These are phyloP conservation scores for Zapornia atra DNA, from an alignment of 2,113 vertebrate genomes.

Conservation along the genomic window DNA sequence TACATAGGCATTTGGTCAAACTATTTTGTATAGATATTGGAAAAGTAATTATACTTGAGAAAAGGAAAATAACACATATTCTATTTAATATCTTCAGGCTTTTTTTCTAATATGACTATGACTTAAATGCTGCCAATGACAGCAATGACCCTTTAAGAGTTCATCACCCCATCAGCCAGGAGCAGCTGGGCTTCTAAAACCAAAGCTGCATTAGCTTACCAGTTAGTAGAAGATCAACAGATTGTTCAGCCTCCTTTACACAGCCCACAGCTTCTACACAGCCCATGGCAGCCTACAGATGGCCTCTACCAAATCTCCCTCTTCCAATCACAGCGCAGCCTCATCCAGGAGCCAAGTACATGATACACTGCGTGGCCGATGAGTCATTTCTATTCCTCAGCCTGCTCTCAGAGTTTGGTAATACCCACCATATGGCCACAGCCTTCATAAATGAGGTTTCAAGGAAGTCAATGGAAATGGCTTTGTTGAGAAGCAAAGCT, in stretches of 20 bases:
- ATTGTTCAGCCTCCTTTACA: neutral
- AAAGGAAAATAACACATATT: neutral
- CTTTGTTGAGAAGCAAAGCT: neutral
- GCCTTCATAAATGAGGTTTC: neutral
- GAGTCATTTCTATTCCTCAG: neutral
- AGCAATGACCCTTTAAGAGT: neutral
- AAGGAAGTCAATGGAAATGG: neutral
- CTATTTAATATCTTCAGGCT: neutral
- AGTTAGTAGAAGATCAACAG: neutral
- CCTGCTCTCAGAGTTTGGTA: neutral
- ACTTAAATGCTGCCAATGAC: neutral
- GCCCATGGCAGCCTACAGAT: neutral
- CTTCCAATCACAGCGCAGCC: neutral
- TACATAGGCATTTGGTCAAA: neutral
- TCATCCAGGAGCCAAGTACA: neutral
- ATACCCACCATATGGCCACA: neutral
- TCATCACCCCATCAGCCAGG: neutral
- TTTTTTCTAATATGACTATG: neutral
- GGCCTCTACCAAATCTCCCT: neutral
- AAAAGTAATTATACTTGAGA: neutral
- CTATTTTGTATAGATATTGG: neutral
- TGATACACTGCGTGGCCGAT: neutral
- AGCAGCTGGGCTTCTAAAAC: neutral
- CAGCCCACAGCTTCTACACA: neutral
- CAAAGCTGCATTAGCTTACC: neutral